Evolutionary conservation across 2,888 invertebrate species (phyloP).

Genomic region (Patella caerulea): DNA sequence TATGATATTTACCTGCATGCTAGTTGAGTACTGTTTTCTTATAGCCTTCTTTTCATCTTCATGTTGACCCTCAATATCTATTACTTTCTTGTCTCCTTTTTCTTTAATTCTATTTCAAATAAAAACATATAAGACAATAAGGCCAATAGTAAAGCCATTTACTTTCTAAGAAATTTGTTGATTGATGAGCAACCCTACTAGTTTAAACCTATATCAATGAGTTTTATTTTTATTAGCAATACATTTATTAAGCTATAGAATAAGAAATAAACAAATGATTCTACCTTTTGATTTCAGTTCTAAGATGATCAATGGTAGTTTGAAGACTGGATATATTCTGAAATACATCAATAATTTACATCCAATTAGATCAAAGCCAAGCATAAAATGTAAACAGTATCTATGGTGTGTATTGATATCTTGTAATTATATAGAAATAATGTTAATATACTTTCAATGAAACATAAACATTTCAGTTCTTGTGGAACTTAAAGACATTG

Average conservation of each 20-base stretch:
- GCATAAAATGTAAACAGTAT: not conserved
- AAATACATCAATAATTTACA: slow-evolving; percentile 19
- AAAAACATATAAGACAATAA: not conserved
- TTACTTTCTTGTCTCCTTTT: slow-evolving; percentile 48
- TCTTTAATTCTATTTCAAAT: slow-evolving; percentile 40
- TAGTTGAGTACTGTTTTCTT: slow-evolving; percentile 58
- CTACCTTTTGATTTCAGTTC: slow-evolving; percentile 62
- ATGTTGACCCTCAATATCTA: slow-evolving; percentile 48
- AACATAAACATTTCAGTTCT: no score
- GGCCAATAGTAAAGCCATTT: not conserved
- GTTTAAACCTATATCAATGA: not conserved
- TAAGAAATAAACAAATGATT: no score
- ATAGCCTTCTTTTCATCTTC: slow-evolving; percentile 58
- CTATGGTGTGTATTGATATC: not conserved
- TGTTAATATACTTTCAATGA: no score
- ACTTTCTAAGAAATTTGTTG: not conserved
- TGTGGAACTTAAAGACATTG: no score
- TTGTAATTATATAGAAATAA: no score
- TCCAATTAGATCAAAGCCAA: not conserved
- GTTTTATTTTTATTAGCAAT: not conserved
- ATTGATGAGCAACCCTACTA: not conserved
- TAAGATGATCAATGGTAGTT: slow-evolving; percentile 56
- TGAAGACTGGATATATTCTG: slow-evolving; percentile 64
- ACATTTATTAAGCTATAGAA: no score
- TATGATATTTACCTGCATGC: slow-evolving; percentile 45